Conservation (phyloP, 2,797 vertebrate genomes). For the Amblyopsis hoosieri region DNA sequence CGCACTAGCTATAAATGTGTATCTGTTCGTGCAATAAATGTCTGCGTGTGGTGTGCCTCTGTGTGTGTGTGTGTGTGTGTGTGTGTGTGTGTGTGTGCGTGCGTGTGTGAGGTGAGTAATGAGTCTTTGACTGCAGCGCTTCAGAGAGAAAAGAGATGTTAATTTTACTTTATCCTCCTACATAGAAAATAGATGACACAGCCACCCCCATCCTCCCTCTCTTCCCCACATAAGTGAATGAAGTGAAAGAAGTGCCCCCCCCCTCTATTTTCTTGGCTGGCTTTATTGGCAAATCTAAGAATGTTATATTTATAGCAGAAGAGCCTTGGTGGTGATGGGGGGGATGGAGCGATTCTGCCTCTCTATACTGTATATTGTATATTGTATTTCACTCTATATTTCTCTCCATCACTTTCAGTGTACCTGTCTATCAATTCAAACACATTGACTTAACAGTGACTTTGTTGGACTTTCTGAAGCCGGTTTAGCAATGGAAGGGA, state of each 20-base stretch:
- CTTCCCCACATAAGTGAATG: slow-evolving; percentile 55
- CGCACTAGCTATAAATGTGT: slow-evolving; percentile 9
- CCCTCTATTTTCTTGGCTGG: slow-evolving; percentile 46
- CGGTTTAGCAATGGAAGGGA: slow-evolving; percentile 68
- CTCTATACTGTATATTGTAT: slow-evolving; percentile 11
- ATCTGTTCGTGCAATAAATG: slow-evolving; percentile 6
- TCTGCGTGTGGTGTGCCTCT: slow-evolving; percentile 6
- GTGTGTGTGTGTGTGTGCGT: slow-evolving; percentile 3
- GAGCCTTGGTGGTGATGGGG: slow-evolving; percentile 46
- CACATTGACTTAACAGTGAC: slow-evolving; percentile 72
- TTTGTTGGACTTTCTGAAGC: slow-evolving; percentile 66
- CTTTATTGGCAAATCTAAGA: slow-evolving; percentile 76
- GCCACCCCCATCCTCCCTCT: slow-evolving; percentile 44
- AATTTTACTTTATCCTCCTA: slow-evolving; percentile 67
- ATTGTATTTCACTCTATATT: slow-evolving; percentile 8
- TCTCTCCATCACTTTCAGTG: slow-evolving; percentile 11
- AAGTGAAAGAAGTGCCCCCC: slow-evolving; percentile 61
- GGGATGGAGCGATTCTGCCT: slow-evolving; percentile 24
- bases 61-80: slow-evolving; percentile 9
- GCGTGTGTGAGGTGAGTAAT: slow-evolving; percentile 36
- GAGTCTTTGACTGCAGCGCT: slow-evolving; percentile 62
- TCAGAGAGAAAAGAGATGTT: slow-evolving; percentile 67
- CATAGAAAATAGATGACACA: slow-evolving; percentile 68
- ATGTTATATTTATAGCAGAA: slow-evolving; percentile 78
- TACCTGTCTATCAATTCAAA: slow-evolving; percentile 39